phyloP scores from a whole-genome alignment of 2,113 vertebrate genomes.

The Sterna hirundo region DNA sequence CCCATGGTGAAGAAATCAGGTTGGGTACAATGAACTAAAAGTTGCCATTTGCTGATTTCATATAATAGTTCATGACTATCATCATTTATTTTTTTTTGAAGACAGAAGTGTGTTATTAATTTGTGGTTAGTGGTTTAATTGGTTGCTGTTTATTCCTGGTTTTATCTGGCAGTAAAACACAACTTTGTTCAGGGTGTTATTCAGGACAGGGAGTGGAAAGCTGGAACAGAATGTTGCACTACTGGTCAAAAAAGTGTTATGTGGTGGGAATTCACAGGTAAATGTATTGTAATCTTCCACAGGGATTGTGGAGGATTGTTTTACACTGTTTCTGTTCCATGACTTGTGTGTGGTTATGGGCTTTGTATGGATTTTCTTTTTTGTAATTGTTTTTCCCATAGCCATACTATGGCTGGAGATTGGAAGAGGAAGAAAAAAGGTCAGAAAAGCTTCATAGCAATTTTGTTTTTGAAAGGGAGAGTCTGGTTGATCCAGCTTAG shows the following conservation, averaged over 20 bases:
- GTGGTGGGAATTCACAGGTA: not conserved
- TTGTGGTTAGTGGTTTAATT: not conserved
- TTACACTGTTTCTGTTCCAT: not conserved
- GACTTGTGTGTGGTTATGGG: not conserved
- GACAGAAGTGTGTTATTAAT: not conserved
- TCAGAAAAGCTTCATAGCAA: not conserved
- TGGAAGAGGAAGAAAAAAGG: not conserved
- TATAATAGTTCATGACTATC: not conserved
- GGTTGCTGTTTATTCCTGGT: not conserved
- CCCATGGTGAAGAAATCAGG: not conserved
- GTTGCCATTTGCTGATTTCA: not conserved
- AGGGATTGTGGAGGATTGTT: not conserved
- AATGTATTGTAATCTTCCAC: not conserved
- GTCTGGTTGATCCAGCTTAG: not conserved
- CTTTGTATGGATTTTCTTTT: not conserved
- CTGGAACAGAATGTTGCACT: not conserved
- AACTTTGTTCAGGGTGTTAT: not conserved
- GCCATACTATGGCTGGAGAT: not conserved
- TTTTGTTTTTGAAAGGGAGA: slow-evolving; percentile 10
- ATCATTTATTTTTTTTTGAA: not conserved
- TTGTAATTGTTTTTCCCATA: not conserved
- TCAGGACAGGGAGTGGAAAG: not conserved
- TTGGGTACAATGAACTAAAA: not conserved
- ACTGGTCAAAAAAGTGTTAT: not conserved
- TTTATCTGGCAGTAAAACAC: not conserved